These are phyloP conservation scores for Acronicta leporina DNA, from an alignment of 2,888 invertebrate genomes.

Conservation along the genomic window DNA sequence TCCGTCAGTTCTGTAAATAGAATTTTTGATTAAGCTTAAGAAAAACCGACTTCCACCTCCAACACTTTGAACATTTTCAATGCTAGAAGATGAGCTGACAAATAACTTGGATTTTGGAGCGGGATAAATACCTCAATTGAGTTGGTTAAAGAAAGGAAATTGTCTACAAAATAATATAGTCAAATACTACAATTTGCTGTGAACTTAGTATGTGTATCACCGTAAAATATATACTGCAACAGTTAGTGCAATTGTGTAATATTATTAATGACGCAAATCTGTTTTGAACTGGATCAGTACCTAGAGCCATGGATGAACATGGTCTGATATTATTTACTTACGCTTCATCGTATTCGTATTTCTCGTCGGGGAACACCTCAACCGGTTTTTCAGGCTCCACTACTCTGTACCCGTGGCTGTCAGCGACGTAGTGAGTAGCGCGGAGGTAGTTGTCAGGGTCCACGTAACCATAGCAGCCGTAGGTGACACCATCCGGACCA, in stretches of 20 bases:
- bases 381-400: constrained; percentile 92
- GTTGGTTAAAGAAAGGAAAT: too few species aligned
- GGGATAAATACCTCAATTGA: too few species aligned
- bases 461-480: constrained; percentile 94
- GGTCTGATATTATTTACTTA: constrained; percentile 61
- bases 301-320: neutral
- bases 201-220: too few species aligned
- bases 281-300: too few species aligned
- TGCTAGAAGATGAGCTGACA: too few species aligned
- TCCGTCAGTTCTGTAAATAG: constrained; percentile 60
- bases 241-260: constrained; percentile 2
- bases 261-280: neutral
- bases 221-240: constrained; percentile 1
- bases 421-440: constrained; percentile 93
- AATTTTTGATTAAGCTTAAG: neutral
- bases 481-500: constrained; percentile 93
- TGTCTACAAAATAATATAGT: too few species aligned
- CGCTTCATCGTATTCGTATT: constrained; percentile 82
- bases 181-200: neutral
- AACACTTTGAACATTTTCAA: too few species aligned
- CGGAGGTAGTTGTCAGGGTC: constrained; percentile 91
- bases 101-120: too few species aligned
- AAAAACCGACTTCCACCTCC: too few species aligned
- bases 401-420: constrained; percentile 93
- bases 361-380: constrained; percentile 90